Percentiles rank a stretch among this genome's conserved stretches.
phyloP scores from a whole-genome alignment of 2,113 vertebrate genomes.

The Neomonachus schauinslandi region DNA sequence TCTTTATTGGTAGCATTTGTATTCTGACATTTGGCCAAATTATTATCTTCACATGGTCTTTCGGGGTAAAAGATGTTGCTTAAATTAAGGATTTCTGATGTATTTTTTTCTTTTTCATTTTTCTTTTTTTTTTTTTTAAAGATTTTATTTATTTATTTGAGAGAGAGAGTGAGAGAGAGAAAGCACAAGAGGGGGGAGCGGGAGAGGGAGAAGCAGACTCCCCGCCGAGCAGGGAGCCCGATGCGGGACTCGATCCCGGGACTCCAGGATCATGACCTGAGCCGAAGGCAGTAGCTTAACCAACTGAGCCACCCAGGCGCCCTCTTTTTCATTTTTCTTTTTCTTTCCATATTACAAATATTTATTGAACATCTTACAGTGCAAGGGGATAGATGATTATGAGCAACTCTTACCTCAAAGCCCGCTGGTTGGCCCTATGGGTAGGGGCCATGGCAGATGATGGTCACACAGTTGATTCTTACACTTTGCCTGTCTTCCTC shows the following conservation, averaged over 20 bases:
- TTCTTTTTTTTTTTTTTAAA: not conserved
- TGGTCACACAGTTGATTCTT: not conserved
- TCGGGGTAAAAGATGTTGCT: not conserved
- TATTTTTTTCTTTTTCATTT: not conserved
- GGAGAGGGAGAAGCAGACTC: too few relatives aligned
- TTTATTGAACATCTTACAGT: not conserved
- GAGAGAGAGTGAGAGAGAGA: too few relatives aligned
- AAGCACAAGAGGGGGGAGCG: too few relatives aligned
- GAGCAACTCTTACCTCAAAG: not conserved
- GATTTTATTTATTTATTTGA: too few relatives aligned
- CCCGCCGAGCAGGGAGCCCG: too few relatives aligned
- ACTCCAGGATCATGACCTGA: too few relatives aligned
- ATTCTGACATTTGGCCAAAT: not conserved
- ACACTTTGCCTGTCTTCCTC: not conserved
- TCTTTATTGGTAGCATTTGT: not conserved
- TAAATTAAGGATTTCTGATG: not conserved
- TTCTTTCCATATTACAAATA: not conserved
- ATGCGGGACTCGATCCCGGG: too few relatives aligned
- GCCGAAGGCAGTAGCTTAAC: too few relatives aligned
- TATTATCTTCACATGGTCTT: not conserved
- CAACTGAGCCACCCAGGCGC: too few relatives aligned
- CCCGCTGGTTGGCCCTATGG: not conserved
- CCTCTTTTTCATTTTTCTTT: not conserved
- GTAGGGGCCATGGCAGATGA: not conserved
- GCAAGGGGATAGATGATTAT: too few relatives aligned